Conservation (phyloP, 2,797 vertebrate genomes). For the Sebastiscus albofasciatus region DNA sequence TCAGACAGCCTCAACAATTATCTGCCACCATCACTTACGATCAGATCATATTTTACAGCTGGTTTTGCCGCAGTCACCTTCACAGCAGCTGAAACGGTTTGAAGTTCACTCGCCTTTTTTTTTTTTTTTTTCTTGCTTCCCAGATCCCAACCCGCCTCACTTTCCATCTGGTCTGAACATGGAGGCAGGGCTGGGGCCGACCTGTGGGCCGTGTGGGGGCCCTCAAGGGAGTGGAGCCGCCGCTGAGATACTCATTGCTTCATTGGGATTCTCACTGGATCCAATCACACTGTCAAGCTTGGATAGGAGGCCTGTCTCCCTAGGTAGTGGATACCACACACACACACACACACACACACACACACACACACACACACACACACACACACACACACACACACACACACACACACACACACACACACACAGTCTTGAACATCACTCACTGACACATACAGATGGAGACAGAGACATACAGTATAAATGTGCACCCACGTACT, state of each 20-base stretch:
- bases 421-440: conserved; percentile 29
- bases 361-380: neutral
- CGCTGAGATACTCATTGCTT: conserved; percentile 65
- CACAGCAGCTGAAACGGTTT: conserved; percentile 44
- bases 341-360: neutral
- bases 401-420: neutral
- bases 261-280: conserved; percentile 73
- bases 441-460: conserved; percentile 36
- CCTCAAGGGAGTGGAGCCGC: conserved; percentile 19
- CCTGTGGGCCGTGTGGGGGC: neutral
- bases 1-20: conserved; percentile 33
- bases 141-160: conserved; percentile 6
- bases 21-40: conserved; percentile 29
- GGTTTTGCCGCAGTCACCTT: conserved; percentile 61
- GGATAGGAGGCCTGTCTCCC: conserved; percentile 49
- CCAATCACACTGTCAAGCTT: conserved; percentile 66
- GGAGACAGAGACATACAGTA: conserved; percentile 39
- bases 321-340: conserved; percentile 14
- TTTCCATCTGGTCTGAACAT: conserved; percentile 39
- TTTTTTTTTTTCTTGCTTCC: neutral
- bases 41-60: conserved; percentile 28
- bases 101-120: conserved; percentile 40
- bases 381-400: neutral
- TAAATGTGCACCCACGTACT: conserved; percentile 38
- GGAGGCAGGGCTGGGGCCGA: conserved; percentile 4